Evolutionary conservation across 1,140 invertebrate genomes (phyloP).

Genomic region (Aphaenogaster rudis): DNA sequence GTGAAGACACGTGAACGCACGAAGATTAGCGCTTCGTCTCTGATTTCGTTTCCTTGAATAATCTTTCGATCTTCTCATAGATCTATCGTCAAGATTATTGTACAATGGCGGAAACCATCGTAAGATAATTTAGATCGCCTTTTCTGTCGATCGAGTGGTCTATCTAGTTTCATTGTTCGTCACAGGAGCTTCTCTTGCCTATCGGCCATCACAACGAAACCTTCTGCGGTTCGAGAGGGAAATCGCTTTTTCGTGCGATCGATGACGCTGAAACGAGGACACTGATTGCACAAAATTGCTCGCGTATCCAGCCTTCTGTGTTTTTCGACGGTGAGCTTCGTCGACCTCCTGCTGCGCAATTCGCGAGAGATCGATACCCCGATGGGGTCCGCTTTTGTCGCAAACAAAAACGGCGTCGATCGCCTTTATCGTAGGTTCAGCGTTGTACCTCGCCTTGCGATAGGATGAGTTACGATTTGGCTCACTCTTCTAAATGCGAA

Average conservation of each 20-base stretch:
- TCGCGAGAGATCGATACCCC: slow-evolving; percentile 39
- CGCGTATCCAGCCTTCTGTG: slow-evolving; percentile 27
- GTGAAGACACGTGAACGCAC: background rate
- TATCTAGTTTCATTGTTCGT: slow-evolving; percentile 25
- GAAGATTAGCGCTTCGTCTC: slow-evolving; percentile 1
- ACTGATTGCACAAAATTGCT: slow-evolving; percentile 43
- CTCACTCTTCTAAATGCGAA: background rate
- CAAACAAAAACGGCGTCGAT: background rate
- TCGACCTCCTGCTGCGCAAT: slow-evolving; percentile 42
- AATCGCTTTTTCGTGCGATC: slow-evolving; percentile 29
- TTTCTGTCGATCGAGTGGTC: background rate
- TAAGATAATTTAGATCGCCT: slow-evolving; percentile 15
- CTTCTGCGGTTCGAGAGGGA: background rate
- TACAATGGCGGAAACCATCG: background rate
- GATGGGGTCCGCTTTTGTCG: slow-evolving; percentile 1
- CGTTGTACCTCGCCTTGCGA: slow-evolving; percentile 10
- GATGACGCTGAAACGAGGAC: slow-evolving; percentile 41
- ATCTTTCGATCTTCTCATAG: slow-evolving; percentile 14
- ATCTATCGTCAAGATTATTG: slow-evolving; percentile 31
- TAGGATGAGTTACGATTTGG: background rate
- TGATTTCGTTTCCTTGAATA: background rate
- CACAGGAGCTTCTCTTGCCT: background rate
- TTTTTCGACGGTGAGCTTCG: slow-evolving; percentile 32
- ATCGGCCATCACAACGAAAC: background rate
- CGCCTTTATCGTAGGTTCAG: background rate